Base-by-base conservation (phyloP, 2,113 vertebrate genomes). In the Etheostoma spectabile region DNA sequence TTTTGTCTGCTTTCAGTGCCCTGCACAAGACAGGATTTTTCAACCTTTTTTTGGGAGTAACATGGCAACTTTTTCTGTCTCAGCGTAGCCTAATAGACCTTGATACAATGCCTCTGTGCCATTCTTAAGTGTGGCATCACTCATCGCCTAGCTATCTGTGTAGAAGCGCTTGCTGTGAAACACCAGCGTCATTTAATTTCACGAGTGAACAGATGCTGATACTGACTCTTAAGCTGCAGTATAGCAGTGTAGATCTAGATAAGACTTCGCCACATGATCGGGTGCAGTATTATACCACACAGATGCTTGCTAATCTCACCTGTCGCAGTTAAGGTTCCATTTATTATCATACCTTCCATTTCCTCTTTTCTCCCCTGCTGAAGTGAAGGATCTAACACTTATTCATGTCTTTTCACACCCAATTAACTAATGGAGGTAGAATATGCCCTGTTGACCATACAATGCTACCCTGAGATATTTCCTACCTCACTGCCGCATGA, bases 331-430 rank as follows among this genome's bases (percentile, higher is more conserved):
- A 48, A 73, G 68, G 72, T 85, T 81, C 72, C 75, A 48, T 90
- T 88, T 85, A 74, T 89, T 68, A 85, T 86, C 88, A 88, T 83
- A 90, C 87, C 90, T 90, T 90, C 55, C 66, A 52, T 72, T 59
- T 82, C 66, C 60, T 88, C 77, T 86, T 61, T 79, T 67, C 73
- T 82, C 56, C 69, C 51, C 81, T 42, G 66, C 77, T 87, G 69
- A 82, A 80, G 63, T 80, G 51, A 82, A 80, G 77, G 86, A 83
- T 74, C 76, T 61, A 83, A 91, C 93, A 86, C 81, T 80, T 90
- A 85, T 92, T 93, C 92, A 91, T 84, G 81, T 93, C 80, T 82
- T 93, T 90, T 94, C 91, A 93, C 88, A 93, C 88, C 84, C 85
- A 94, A 94, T 95, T 95, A 95, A 91, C 90, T 91, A 24, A 68